These are phyloP conservation scores for Conomelus anceps DNA, from an alignment of 2,888 invertebrate species.

Conservation along the genomic window DNA sequence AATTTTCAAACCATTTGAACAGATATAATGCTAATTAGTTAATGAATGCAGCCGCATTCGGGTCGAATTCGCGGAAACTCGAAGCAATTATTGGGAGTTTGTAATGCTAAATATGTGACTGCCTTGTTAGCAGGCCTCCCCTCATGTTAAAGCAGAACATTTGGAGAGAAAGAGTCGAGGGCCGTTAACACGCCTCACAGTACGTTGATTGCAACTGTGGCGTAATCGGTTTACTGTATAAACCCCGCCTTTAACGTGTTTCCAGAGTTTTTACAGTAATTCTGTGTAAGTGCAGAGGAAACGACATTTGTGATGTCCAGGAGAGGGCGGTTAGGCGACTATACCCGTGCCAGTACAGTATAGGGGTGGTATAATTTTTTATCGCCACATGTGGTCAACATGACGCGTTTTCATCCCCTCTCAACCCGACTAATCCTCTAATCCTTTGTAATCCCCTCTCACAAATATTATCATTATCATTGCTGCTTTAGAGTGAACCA, in stretches of 20 bases:
- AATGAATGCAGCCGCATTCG: neutral
- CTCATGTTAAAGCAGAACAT: neutral
- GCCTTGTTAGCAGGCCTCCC: neutral
- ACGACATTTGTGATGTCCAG: neutral
- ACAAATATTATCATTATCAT: neutral
- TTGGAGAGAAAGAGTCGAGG: neutral
- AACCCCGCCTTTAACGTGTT: conserved; percentile 11
- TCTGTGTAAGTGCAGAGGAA: neutral
- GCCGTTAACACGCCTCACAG: neutral
- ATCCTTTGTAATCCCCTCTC: neutral
- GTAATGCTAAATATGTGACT: neutral
- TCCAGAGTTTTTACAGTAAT: conserved; percentile 7
- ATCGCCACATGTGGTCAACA: neutral
- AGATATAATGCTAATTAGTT: neutral
- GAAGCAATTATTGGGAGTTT: neutral
- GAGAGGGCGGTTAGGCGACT: neutral
- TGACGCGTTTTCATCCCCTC: neutral
- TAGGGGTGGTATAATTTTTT: neutral
- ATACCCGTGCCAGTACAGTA: neutral
- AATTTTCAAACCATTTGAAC: neutral
- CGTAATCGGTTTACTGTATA: conserved; percentile 11
- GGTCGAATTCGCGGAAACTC: neutral
- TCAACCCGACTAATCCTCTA: neutral
- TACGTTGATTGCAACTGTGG: neutral
- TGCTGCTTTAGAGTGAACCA: neutral